These are phyloP conservation scores for Calcarius lapponicus DNA, from an alignment of 2,797 vertebrate genomes.

Conservation along the genomic window DNA sequence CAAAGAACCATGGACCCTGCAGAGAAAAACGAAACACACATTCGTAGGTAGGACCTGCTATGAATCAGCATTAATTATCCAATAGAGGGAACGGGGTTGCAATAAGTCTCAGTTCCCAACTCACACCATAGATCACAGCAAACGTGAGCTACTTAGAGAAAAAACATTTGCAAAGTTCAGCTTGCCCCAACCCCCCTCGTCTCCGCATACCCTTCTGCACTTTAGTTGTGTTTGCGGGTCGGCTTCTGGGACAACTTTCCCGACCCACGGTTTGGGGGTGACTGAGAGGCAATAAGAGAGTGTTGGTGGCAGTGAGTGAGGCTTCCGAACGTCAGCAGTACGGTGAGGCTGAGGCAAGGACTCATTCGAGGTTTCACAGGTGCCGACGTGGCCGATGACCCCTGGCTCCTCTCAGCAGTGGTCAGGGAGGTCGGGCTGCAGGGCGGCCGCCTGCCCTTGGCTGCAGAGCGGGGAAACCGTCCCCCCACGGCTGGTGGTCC, in stretches of 20 bases:
- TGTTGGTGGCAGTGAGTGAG: not conserved
- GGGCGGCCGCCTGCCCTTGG: not conserved
- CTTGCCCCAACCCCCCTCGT: not conserved
- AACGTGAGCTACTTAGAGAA: slow-evolving; percentile 20
- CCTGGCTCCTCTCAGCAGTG: not conserved
- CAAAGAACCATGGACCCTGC: slow-evolving; percentile 55
- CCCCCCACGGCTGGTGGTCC: not conserved
- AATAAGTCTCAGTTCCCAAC: slow-evolving; percentile 53
- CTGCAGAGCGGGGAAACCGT: not conserved
- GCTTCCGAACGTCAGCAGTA: not conserved
- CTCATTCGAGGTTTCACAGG: not conserved
- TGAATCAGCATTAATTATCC: slow-evolving; percentile 72
- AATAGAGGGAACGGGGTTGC: slow-evolving; percentile 47
- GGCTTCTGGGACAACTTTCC: not conserved
- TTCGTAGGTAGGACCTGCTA: slow-evolving; percentile 60
- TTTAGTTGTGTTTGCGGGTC: not conserved
- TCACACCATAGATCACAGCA: slow-evolving; percentile 58
- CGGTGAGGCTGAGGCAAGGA: not conserved
- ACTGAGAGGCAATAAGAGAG: not conserved
- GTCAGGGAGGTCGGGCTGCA: not conserved
- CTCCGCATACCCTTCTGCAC: rapidly evolving
- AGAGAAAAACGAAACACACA: slow-evolving; percentile 58
- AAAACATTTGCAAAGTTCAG: slow-evolving; percentile 26
- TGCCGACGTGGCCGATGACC: not conserved
- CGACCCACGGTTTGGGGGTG: not conserved